Evolutionary conservation across 2,888 invertebrate species (phyloP), one percentile per base, ranked within the genome.

Genomic region (Punctoribates punctum): DNA sequence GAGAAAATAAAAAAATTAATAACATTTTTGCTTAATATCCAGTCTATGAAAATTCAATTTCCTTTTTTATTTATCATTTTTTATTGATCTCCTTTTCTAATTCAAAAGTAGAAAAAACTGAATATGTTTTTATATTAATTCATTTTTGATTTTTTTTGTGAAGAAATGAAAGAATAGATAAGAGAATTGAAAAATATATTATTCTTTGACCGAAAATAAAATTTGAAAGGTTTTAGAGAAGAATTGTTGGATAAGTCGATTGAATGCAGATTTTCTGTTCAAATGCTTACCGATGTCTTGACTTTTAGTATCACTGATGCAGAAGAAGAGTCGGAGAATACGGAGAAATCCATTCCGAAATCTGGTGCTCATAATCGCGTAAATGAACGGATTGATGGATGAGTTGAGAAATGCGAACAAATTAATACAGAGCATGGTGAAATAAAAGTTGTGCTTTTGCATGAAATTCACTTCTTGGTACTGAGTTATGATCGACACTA

Each of bases 301-400:
- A 13, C 38, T 27, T 25, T 60, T 38, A 9, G 67, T 25, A 15
- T 57, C 48, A 60, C n/a, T 38, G 57, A 72, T 54, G 38, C 78
- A 78, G 11, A 78, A 29, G 48, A 78, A 20, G n/a, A 74, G 20
- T 15, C 78, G 23, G 34, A 81, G 76, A 29, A 81, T 81, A 23
- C 81, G 80, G 29, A 79, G 80, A 78, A 83, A 84, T 77, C 83
- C 82, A 73, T 82, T 82, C 6, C 85, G 80, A 79, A 85, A 85
- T 54, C 84, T 82, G 4, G 83, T 82, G 79, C 85, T 85, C 85
- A 85, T 85, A n/a, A 83, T 82, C 15, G 83, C 83, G 80, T 86
- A 86, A 75, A 86, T 84, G 79, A 86, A 82, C 0, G 85, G 85
- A 78, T 86, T 86, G 72, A 85, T 81, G 77, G 84, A 84, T 73